Evolutionary conservation across 2,113 vertebrate species (phyloP).

Genomic region (Plectropomus leopardus): DNA sequence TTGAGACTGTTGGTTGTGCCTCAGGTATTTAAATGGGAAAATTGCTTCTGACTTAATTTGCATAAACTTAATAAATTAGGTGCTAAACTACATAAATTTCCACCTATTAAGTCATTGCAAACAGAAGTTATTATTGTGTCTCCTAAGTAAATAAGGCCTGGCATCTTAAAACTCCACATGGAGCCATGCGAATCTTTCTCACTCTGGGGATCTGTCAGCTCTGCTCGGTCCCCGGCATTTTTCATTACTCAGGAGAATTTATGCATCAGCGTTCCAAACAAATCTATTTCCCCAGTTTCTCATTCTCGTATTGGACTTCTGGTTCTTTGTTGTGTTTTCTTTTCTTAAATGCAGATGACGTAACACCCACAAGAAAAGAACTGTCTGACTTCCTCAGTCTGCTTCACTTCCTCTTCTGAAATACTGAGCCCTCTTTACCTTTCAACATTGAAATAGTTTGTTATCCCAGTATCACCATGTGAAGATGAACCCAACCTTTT

Average conservation of each 20-base stretch:
- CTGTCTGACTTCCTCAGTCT: not conserved
- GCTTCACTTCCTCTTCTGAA: not conserved
- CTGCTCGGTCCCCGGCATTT: not conserved
- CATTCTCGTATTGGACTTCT: not conserved
- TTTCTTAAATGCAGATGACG: not conserved
- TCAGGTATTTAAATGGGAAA: slow-evolving; percentile 48
- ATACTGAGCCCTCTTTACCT: not conserved
- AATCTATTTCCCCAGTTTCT: not conserved
- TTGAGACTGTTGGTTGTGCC: slow-evolving; percentile 25
- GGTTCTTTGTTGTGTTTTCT: not conserved
- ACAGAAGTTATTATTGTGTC: slow-evolving; percentile 15
- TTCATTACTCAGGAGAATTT: not conserved
- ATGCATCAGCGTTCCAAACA: slow-evolving; percentile 2
- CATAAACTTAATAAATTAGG: slow-evolving; percentile 33
- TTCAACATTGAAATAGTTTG: not conserved
- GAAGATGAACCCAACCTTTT: not conserved
- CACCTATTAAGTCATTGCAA: slow-evolving; percentile 19
- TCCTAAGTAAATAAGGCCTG: slow-evolving; percentile 20
- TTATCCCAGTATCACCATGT: not conserved
- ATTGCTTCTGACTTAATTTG: slow-evolving; percentile 32
- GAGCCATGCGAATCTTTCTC: not conserved
- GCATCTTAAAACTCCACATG: slow-evolving; percentile 18
- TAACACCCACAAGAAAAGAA: not conserved
- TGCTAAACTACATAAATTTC: slow-evolving; percentile 23
- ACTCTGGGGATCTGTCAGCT: not conserved